phyloP scores from a whole-genome alignment of 1,140 invertebrate species.

The Leptoteleia sp. region DNA sequence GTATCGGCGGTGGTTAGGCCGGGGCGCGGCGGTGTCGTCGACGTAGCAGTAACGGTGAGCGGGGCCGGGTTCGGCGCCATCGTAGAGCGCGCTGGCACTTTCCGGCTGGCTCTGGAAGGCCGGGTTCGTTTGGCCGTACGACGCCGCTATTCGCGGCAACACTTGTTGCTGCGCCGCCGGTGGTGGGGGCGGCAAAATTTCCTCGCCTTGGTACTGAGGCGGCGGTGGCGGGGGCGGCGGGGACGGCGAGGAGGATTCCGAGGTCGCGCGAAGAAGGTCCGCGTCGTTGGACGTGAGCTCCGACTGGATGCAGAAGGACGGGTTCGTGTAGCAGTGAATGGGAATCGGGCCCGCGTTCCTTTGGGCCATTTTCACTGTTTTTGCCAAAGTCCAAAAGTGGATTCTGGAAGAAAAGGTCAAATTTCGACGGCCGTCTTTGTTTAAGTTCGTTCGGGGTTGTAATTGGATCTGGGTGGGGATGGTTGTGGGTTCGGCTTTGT shows the following conservation, averaged over 20 bases:
- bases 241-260: slow-evolving; percentile 39
- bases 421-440: no score
- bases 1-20: slow-evolving; percentile 67
- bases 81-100: slow-evolving; percentile 19
- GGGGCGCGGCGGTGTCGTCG: slow-evolving; percentile 38
- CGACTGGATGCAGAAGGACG: slow-evolving; percentile 88
- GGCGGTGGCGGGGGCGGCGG: slow-evolving; percentile 64
- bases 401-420: no score
- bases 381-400: no score
- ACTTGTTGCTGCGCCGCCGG: slow-evolving; percentile 64
- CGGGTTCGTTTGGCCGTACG: slow-evolving; percentile 74
- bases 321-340: slow-evolving; percentile 86
- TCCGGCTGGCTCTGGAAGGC: slow-evolving; percentile 71
- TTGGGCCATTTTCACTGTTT: no score
- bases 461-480: no score
- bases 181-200: slow-evolving; percentile 75
- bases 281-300: slow-evolving; percentile 78
- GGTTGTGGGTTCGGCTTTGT: no score
- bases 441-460: no score
- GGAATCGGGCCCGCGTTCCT: slow-evolving; percentile 59
- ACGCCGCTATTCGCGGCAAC: slow-evolving; percentile 31
- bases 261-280: slow-evolving; percentile 16
- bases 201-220: slow-evolving; percentile 72
- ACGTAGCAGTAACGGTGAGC: slow-evolving; percentile 75
- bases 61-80: slow-evolving; percentile 3